Conservation (phyloP, 2,113 vertebrate genomes). For the Petroica traversi region DNA sequence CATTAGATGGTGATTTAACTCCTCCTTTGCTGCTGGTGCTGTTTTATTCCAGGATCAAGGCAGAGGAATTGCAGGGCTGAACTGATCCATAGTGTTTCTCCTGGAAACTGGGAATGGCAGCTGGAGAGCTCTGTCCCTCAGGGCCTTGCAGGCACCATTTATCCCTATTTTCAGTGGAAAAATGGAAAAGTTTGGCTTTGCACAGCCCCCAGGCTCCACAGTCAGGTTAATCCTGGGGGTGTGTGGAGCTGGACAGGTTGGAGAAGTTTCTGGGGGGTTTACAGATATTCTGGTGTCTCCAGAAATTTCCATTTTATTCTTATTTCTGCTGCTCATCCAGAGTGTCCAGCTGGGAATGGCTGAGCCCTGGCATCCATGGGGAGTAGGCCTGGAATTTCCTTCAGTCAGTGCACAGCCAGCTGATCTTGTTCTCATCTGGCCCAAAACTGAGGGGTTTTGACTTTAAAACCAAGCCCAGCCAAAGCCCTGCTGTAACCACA, state of each 20-base stretch:
- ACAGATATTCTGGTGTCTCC: background rate
- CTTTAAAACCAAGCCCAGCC: background rate
- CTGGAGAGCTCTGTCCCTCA: background rate
- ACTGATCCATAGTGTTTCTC: background rate
- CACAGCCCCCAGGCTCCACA: background rate
- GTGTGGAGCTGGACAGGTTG: background rate
- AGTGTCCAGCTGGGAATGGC: background rate
- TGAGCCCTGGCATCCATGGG: background rate
- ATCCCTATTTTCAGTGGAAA: background rate
- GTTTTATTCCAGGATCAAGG: background rate
- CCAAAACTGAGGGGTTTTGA: background rate
- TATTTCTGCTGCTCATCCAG: background rate
- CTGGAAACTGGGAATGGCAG: background rate
- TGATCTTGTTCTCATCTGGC: background rate
- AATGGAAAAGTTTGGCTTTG: background rate
- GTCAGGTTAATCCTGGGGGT: background rate
- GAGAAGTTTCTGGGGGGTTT: background rate
- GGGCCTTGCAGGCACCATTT: background rate
- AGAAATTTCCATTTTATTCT: background rate
- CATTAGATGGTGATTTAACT: background rate
- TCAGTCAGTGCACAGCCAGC: fast-evolving
- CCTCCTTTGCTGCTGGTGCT: background rate
- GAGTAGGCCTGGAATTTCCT: background rate
- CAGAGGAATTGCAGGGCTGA: background rate
- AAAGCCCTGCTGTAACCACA: background rate